Base-by-base conservation (phyloP, 2,113 vertebrate species). In the Brachyhypopomus occidentalis region DNA sequence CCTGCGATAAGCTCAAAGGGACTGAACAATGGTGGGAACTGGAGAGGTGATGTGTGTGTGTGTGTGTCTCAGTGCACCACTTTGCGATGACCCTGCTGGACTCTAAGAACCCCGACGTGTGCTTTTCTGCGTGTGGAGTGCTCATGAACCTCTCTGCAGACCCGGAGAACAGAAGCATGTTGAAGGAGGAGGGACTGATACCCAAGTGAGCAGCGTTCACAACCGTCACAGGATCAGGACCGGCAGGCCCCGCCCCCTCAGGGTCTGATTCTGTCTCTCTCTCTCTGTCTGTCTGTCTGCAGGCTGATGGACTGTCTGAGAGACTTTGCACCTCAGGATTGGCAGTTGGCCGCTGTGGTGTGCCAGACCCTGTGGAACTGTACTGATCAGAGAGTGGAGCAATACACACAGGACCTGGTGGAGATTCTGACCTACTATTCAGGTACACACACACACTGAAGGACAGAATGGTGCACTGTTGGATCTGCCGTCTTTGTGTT, bases 321-420 rank as follows among this genome's bases (percentile, higher is more conserved):
- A 89, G 96, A 97, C 89, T 95, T 98, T 1, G 97, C 96, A 30
- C 93, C 94, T 0, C 89, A 88, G 48, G 97, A 99, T 83, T 98
- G 97, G 97, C 95, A 96, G 91, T 89, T 99, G 88, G 95, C 95
- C 7, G 92, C 94, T 70, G 90, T 97, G 89, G 90, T 95, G 64
- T 99, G 97, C 92, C 97, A 96, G 92, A 96, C 95, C 1, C 77
- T 98, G 80, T 99, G 96, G 96, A 99, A 99, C 92, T 92, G 95
- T 88, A 96, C 91, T 38, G 94, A 95, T 66, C 87, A 90, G 16
- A 64, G 25, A 5, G 76, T 71, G 0, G 82, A 84, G 0, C 85
- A 92, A 80, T 91, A 93, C 34, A 84, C 88, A 2, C 34, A 83
- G 38, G 84, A 59, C 0, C 92, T 99, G 77, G 83, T 95, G 58